Conservation (phyloP, 30 jellyfish, hydroid and myxozoan species). For the Mastigias papua region DNA sequence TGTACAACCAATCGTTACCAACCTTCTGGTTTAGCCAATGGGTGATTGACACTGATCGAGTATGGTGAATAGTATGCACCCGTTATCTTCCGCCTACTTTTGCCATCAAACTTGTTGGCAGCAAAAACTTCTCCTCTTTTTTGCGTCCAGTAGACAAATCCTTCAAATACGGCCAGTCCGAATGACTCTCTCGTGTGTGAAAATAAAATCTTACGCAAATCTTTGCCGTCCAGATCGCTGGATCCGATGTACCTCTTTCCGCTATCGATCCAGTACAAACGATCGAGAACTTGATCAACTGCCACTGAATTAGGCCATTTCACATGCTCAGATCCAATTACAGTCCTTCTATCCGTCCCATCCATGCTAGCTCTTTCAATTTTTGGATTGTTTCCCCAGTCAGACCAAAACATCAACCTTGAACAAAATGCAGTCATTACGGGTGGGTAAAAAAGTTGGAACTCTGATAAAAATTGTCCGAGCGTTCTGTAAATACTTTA, state of each 20-base stretch:
- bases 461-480: not conserved
- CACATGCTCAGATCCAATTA: conserved; percentile 61
- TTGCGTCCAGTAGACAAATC: conserved; percentile 87
- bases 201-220: conserved; percentile 40
- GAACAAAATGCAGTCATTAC: not conserved
- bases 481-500: too few species aligned
- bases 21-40: conserved; percentile 88
- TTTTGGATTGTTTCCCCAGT: conserved; percentile 81
- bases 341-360: conserved; percentile 76
- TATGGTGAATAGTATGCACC: conserved; percentile 82
- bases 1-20: not conserved
- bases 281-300: conserved; percentile 74
- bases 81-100: conserved; percentile 44
- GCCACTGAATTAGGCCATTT: conserved; percentile 86
- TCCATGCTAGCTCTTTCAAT: conserved; percentile 95
- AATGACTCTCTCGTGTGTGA: conserved; percentile 69
- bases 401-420: conserved; percentile 93
- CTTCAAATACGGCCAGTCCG: conserved; percentile 94
- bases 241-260: conserved; percentile 81
- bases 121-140: conserved; percentile 61
- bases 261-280: conserved; percentile 90
- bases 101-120: conserved; percentile 86
- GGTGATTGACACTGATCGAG: conserved; percentile 84
- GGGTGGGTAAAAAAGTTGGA: not conserved
- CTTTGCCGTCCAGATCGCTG: conserved; percentile 85